Percentiles rank a stretch among this genome's conserved stretches.
These are phyloP conservation scores for Istiophorus platypterus DNA, from an alignment of 2,113 vertebrate species.

Conservation along the genomic window DNA sequence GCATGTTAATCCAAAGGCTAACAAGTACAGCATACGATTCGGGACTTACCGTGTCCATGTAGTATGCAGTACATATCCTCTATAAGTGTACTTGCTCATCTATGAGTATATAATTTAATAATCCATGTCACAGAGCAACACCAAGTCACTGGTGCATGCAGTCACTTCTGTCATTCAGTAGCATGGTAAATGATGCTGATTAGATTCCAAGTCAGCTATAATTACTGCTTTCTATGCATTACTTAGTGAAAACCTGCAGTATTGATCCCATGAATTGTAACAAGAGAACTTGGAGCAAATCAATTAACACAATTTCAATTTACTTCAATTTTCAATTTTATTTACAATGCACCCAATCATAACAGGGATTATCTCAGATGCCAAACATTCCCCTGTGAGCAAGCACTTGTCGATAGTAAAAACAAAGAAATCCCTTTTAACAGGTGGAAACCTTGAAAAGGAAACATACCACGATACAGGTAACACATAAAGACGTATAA, in stretches of 20 bases:
- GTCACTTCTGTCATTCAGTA: constrained; percentile 22
- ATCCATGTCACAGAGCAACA: constrained; percentile 16
- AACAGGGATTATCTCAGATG: too few species aligned
- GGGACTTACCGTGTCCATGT: not conserved
- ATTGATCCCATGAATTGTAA: constrained; percentile 41
- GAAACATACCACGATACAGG: too few species aligned
- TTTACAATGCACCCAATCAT: too few species aligned
- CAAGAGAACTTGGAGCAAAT: constrained; percentile 59
- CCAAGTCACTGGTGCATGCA: constrained; percentile 1
- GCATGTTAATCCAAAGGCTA: not conserved
- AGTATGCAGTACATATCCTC: not conserved
- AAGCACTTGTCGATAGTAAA: too few species aligned
- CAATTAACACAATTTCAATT: too few species aligned
- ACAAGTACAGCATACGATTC: not conserved
- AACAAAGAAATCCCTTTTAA: too few species aligned
- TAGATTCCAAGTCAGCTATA: constrained; percentile 65
- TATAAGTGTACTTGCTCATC: not conserved
- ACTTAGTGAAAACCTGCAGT: constrained; percentile 41
- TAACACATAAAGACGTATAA: too few species aligned
- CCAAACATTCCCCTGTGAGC: too few species aligned
- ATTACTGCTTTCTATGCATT: constrained; percentile 59
- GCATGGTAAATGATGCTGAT: constrained; percentile 62
- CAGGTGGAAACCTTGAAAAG: too few species aligned
- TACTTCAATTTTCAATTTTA: too few species aligned
- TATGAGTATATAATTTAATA: constrained; percentile 22